These are phyloP conservation scores for Fregetta grallaria DNA, from an alignment of 2,113 vertebrate species.

Conservation along the genomic window DNA sequence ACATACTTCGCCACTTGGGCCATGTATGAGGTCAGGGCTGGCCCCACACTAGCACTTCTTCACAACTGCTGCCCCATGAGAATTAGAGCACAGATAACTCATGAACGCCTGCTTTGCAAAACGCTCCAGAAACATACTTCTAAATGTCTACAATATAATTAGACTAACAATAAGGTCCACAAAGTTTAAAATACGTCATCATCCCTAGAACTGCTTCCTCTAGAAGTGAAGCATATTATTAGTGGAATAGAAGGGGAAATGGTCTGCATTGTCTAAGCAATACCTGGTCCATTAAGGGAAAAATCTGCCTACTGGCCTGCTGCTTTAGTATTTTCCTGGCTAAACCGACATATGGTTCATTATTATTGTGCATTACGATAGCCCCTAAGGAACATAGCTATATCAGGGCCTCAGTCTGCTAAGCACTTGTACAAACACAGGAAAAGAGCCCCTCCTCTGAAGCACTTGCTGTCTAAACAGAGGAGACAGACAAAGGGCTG, in stretches of 20 bases:
- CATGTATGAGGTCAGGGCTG: background rate
- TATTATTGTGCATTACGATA: conserved; percentile 19
- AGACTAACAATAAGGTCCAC: background rate
- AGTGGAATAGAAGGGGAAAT: conserved; percentile 14
- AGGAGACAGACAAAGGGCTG: conserved; percentile 43
- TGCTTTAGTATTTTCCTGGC: conserved; percentile 37
- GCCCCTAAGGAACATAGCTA: conserved; percentile 47
- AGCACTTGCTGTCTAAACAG: conserved; percentile 57
- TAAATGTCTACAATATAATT: background rate
- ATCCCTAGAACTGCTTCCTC: conserved; percentile 43
- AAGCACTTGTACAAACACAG: conserved; percentile 67
- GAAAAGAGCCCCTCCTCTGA: conserved; percentile 64
- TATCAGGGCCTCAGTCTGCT: conserved; percentile 44
- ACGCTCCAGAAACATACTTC: background rate
- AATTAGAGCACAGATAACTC: background rate
- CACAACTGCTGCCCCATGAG: background rate
- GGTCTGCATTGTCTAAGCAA: conserved; percentile 40
- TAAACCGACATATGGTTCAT: conserved; percentile 32
- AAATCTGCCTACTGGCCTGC: conserved; percentile 10
- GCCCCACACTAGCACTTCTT: background rate
- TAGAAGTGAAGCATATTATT: background rate
- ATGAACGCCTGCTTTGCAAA: rapidly evolving
- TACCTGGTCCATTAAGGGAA: conserved; percentile 48
- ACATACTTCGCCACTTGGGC: background rate
- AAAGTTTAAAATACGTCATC: background rate